Evolutionary conservation across 2,797 vertebrate species (phyloP).

Genomic region (Channallabes apus): DNA sequence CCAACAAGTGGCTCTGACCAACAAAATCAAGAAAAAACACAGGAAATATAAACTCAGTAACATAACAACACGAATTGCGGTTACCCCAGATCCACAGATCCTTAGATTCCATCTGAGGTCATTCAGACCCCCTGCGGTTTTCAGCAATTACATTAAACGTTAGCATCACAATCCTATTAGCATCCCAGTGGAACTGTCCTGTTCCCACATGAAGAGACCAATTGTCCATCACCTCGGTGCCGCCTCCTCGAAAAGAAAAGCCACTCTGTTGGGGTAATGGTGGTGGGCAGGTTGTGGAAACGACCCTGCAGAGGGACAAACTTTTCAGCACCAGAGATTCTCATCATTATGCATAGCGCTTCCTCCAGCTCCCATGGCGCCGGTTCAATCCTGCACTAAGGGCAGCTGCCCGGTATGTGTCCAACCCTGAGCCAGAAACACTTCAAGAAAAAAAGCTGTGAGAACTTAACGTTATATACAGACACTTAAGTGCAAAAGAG

Average conservation of each 20-base stretch:
- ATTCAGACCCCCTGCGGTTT: background rate
- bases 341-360: conserved; percentile 57
- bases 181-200: background rate
- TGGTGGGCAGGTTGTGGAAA: conserved; percentile 66
- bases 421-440: conserved; percentile 39
- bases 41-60: background rate
- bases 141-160: background rate
- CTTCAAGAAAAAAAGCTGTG: conserved; percentile 40
- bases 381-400: conserved; percentile 33
- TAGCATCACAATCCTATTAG: background rate
- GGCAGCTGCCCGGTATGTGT: conserved; percentile 40
- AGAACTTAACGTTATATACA: conserved; percentile 16
- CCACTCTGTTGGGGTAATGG: conserved; percentile 62
- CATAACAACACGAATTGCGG: background rate
- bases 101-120: background rate
- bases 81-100: too few relatives aligned
- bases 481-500: conserved; percentile 4
- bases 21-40: background rate
- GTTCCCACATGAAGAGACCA: background rate
- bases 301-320: conserved; percentile 62
- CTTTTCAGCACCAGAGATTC: conserved; percentile 66
- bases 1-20: background rate
- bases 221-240: background rate
- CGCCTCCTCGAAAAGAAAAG: conserved; percentile 57
- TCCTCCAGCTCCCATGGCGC: conserved; percentile 54